These are phyloP conservation scores for Chloebia gouldiae DNA, from an alignment of 2,113 vertebrate species.

Conservation along the genomic window DNA sequence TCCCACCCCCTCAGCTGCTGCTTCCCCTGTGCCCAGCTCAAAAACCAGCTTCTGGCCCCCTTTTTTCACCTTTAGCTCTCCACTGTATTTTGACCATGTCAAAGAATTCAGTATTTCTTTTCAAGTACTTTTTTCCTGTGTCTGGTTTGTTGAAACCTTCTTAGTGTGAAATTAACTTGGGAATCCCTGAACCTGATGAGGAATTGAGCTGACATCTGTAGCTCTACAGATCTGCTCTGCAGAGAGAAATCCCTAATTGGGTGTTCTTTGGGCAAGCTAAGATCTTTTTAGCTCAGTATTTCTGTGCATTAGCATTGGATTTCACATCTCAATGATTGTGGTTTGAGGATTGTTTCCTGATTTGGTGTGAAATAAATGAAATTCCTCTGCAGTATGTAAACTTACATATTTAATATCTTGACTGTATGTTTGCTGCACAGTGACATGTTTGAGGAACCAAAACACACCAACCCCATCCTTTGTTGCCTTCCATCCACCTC, in stretches of 20 bases:
- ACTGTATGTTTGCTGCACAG: rapidly evolving
- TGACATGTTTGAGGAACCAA: background rate
- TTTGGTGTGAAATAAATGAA: background rate
- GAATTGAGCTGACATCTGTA: background rate
- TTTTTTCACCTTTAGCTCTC: background rate
- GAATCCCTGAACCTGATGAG: background rate
- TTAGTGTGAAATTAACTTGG: background rate
- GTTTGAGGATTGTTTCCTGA: background rate
- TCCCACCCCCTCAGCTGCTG: background rate
- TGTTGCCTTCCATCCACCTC: background rate
- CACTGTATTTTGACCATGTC: background rate
- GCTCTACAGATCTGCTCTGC: background rate
- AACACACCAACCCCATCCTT: background rate
- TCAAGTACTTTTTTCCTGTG: background rate
- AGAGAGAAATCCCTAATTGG: background rate
- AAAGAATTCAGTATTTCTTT: background rate
- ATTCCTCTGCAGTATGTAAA: background rate
- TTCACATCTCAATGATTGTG: rapidly evolving
- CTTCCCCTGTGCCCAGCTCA: background rate
- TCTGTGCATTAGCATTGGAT: background rate
- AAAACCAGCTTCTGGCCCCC: background rate
- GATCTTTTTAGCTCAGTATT: background rate
- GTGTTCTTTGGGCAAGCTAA: background rate
- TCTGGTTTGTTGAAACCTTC: background rate
- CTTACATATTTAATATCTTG: background rate